Evolutionary conservation across 2,797 vertebrate species (phyloP), one percentile per base, ranked within the genome.

Genomic region (Gymnoscopelus braueri): DNA sequence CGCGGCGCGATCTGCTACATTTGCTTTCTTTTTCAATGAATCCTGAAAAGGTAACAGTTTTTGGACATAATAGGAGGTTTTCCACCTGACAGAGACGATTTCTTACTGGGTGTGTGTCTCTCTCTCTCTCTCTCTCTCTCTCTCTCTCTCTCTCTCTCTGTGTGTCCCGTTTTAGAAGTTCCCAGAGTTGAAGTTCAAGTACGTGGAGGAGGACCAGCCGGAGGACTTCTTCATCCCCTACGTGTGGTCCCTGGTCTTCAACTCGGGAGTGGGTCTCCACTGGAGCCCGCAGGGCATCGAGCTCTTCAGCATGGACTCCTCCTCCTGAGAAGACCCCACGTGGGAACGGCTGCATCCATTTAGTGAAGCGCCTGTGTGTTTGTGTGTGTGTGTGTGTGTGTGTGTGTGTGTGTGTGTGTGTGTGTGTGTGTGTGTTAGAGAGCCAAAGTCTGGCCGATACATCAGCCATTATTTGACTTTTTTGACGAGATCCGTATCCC

Each of bases 181-280:
- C 85, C 98, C 97, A 0, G 98, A 99, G 87, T 90, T 99, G 77
- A 99, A 99, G 87, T 99, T 99, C 74, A 98, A 98, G 77, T 99
- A 99, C 0, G 97, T 99, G 85, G 97, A 99, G 84, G 98, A 99
- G 77, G 97, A 99, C 82, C 96, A 98, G 82, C 97, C 97, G 0
- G 98, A 99, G 81, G 98, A 99, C 75, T 99, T 99, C 90, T 99
- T 99, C 91, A 95, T 99, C 89, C 98, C 98, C 0, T 99, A 98
- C 0, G 96, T 97, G 48, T 99, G 97, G 97, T 99, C 98, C 2
- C 91, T 99, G 84, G 96, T 98, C 56, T 99, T 97, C 90, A 97
- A 95, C 89, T 95, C 97, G 0, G 97, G 94, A 0, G 95, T 95
- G 0, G 96, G 96, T 24, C 94, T 99, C 24, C 93, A 96, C 85